Base-by-base conservation (phyloP, 2,888 invertebrate genomes). In the Glaucopsyche alexis region DNA sequence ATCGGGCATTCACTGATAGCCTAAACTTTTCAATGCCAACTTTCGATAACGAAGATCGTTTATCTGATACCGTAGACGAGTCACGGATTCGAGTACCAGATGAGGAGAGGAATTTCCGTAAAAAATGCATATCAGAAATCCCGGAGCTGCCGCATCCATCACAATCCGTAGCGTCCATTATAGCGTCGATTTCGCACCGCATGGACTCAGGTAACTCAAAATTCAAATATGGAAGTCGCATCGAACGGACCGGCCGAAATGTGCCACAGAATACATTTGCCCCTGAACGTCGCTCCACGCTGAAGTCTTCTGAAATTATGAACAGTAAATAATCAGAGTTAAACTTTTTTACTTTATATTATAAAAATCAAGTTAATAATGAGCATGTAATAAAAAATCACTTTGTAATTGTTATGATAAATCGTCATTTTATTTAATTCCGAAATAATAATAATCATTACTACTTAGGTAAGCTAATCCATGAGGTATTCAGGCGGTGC, bases 91-190 rank as follows among this genome's bases (percentile, higher is more conserved):
- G 75, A 7, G 71, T 69, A 71, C 77, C 19, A 74, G 79, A 76
- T n/a, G 79, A 81, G 71, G 78, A 78, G 67, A 78, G 81, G 73
- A 83, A 82, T 73, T 78, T 81, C 4, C 79, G 82, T 64, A 79
- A 84, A 69, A 82, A 82, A 78, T 80, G 82, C 77, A 78, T 85
- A 71, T 84, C 84, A 19, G 83, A 86, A 79, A 84, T 87, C 42
- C 85, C 84, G 9, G 85, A 87, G 78, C 78, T 87, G 29, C 86
- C 86, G 3, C 85, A 85, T 77, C 87, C 87, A 7, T 80, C 85
- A 19, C 76, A 79, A 72, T 82, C 82, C 4, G 80, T 82, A 73
- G 84, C 86, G 9, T 81, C 84, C 0, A 85, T 89, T 74, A 85
- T 89, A 73, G 80, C 87, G 29, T 80, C 84, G 16, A 82, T 84